Evolutionary conservation across 2,113 vertebrate species (phyloP).

Genomic region (Pygoscelis antarcticus): DNA sequence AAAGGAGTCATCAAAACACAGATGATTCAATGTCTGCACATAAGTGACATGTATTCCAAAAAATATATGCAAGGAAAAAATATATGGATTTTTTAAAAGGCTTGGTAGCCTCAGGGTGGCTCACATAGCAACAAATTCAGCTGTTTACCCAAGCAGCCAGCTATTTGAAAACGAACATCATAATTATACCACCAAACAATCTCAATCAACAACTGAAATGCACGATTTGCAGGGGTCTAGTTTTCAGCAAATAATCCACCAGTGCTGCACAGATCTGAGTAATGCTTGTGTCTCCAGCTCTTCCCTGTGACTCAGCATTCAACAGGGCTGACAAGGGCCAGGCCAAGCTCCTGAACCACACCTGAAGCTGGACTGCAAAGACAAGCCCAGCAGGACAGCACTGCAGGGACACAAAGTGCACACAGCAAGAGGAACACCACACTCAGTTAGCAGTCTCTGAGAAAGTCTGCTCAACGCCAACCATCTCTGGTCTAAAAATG

Average conservation of each 20-base stretch:
- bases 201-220: background rate
- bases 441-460: background rate
- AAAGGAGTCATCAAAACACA: background rate
- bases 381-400: background rate
- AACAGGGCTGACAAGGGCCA: background rate
- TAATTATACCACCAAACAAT: background rate
- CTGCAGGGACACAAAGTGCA: accelerated
- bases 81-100: background rate
- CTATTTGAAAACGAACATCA: accelerated
- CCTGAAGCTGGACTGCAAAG: background rate
- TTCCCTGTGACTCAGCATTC: background rate
- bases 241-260: background rate
- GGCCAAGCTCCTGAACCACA: background rate
- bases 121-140: background rate
- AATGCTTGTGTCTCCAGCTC: background rate
- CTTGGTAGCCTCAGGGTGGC: background rate
- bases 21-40: background rate
- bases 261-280: background rate
- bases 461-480: background rate
- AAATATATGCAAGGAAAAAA: background rate
- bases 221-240: background rate
- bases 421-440: background rate
- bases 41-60: background rate
- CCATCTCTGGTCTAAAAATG: background rate
- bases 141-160: background rate